Evolutionary conservation across 2,113 vertebrate genomes (phyloP).

Genomic region (Panthera leo): DNA sequence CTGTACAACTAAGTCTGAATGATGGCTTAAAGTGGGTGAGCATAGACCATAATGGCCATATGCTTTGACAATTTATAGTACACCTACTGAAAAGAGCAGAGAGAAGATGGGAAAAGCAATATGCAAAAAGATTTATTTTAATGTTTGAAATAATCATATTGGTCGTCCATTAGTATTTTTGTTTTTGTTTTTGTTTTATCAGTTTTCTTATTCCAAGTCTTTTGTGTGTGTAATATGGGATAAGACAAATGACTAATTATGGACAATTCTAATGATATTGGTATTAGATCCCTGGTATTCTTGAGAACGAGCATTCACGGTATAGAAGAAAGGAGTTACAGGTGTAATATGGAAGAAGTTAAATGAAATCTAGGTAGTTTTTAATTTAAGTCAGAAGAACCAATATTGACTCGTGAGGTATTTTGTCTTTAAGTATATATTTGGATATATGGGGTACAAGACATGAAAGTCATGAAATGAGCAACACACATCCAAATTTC

Average conservation of each 20-base stretch:
- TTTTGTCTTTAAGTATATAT: slow-evolving; percentile 25
- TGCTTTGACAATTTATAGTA: background rate
- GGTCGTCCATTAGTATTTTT: background rate
- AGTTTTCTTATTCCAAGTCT: background rate
- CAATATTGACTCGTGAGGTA: background rate
- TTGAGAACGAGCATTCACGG: background rate
- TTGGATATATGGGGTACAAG: background rate
- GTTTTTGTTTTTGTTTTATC: background rate
- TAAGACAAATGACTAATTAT: background rate
- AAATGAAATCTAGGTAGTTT: background rate
- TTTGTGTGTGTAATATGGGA: background rate
- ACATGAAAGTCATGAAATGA: background rate
- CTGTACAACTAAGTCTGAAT: background rate
- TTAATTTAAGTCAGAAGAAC: background rate
- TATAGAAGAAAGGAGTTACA: background rate
- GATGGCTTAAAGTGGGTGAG: background rate
- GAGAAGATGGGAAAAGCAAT: background rate
- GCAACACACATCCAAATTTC: background rate
- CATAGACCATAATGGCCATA: background rate
- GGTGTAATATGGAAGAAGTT: background rate
- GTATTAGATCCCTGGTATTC: background rate
- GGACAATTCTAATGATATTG: background rate
- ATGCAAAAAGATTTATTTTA: background rate
- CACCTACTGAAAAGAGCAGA: background rate
- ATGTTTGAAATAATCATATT: background rate